These are phyloP conservation scores for Timandra comae DNA, from an alignment of 2,888 invertebrate genomes.

Conservation along the genomic window DNA sequence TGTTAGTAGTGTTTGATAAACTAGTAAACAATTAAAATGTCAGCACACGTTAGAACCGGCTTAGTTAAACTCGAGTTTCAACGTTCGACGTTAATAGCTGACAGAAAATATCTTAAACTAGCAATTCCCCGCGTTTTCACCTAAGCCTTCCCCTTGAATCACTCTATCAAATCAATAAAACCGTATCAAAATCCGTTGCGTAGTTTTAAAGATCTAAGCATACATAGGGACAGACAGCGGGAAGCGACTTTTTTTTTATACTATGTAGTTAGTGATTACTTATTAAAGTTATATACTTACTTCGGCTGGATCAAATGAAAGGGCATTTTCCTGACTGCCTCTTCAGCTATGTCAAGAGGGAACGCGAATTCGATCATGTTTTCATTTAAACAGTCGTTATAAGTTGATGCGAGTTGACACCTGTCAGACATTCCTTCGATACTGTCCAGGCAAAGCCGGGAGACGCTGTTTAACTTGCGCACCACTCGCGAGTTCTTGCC, in stretches of 20 bases:
- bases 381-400: constrained; percentile 66
- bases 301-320: constrained; percentile 67
- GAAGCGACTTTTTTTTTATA: too few relatives aligned
- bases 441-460: constrained; percentile 59
- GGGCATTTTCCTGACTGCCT: constrained; percentile 66
- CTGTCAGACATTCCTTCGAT: constrained; percentile 64
- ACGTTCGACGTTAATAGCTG: constrained; percentile 14
- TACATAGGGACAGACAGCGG: too few relatives aligned
- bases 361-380: constrained; percentile 69
- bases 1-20: too few relatives aligned
- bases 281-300: constrained; percentile 46
- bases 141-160: too few relatives aligned
- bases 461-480: constrained; percentile 57
- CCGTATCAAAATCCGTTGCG: too few relatives aligned
- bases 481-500: constrained; percentile 65
- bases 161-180: too few relatives aligned
- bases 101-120: constrained; percentile 6
- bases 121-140: too few relatives aligned
- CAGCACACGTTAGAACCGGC: too few relatives aligned
- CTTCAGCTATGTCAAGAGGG: constrained; percentile 63
- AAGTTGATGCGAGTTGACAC: constrained; percentile 63
- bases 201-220: too few relatives aligned
- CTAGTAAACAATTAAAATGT: too few relatives aligned
- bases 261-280: background rate
- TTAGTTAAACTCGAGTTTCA: too few relatives aligned